Percentiles rank a stretch among this genome's conserved stretches.
Evolutionary conservation across 2,113 vertebrate species (phyloP).

Genomic region (Protobothrops flavoviridis): DNA sequence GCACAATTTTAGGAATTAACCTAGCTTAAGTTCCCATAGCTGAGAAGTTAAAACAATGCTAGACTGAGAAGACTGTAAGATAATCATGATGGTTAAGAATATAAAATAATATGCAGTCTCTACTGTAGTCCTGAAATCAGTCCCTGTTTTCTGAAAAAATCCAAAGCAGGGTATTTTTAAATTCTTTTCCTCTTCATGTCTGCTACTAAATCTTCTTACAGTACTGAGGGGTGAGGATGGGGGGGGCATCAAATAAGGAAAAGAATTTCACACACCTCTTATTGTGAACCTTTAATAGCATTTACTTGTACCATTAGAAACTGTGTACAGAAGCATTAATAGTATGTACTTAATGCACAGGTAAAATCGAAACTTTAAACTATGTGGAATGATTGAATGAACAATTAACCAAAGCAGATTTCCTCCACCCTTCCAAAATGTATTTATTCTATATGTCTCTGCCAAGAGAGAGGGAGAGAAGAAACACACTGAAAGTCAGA

Average conservation of each 20-base stretch:
- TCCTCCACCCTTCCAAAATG: not conserved
- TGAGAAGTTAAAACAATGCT: not conserved
- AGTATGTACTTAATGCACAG: not conserved
- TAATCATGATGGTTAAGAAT: not conserved
- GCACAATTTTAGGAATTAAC: not conserved
- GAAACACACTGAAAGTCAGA: not conserved
- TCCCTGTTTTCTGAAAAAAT: not conserved
- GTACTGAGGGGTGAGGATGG: not conserved
- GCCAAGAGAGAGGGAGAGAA: not conserved
- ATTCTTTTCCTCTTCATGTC: not conserved
- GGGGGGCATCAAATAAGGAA: not conserved
- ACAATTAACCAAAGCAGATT: not conserved
- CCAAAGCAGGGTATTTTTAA: not conserved
- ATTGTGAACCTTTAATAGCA: not conserved
- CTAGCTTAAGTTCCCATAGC: not conserved
- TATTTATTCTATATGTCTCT: not conserved
- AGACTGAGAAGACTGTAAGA: not conserved
- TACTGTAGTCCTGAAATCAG: not conserved
- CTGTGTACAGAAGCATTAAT: not conserved
- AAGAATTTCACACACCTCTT: not conserved
- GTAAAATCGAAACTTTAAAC: not conserved
- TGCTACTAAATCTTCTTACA: not conserved
- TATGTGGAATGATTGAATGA: not conserved
- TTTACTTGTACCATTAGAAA: not conserved
- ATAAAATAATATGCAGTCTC: not conserved